Evolutionary conservation across 1,140 invertebrate genomes (phyloP).

Genomic region (Nomia melanderi): DNA sequence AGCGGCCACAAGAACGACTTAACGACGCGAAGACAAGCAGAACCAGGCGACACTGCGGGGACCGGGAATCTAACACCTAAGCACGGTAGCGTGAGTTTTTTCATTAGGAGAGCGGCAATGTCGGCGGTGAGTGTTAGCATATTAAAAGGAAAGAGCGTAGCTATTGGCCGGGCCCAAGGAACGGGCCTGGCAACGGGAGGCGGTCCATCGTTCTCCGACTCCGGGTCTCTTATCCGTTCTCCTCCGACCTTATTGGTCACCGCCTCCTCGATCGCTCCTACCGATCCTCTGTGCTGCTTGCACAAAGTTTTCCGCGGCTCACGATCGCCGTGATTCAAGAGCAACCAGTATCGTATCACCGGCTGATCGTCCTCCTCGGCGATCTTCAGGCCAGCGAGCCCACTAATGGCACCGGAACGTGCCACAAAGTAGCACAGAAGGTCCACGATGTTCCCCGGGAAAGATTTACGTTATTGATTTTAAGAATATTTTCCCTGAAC

Average conservation of each 20-base stretch:
- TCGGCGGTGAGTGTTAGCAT: conserved; percentile 54
- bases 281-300: conserved; percentile 28
- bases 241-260: conserved; percentile 68
- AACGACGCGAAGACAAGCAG: background rate
- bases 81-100: conserved; percentile 48
- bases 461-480: too few species aligned
- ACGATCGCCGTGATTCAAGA: conserved; percentile 29
- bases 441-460: too few species aligned
- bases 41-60: conserved; percentile 5
- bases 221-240: conserved; percentile 63
- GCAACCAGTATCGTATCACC: background rate
- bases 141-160: conserved; percentile 66
- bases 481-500: too few species aligned
- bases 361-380: background rate
- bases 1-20: background rate
- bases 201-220: conserved; percentile 65
- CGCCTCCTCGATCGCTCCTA: conserved; percentile 61
- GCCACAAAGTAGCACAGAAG: too few species aligned
- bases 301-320: conserved; percentile 29
- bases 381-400: background rate
- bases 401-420: conserved; percentile 3
- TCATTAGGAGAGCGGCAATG: conserved; percentile 49
- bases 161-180: conserved; percentile 59
- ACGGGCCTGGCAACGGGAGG: conserved; percentile 56
- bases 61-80: conserved; percentile 49